Percentiles rank a stretch among this genome's conserved stretches.
phyloP scores from a whole-genome alignment of 2,888 invertebrate genomes.

The Nemapogon koenigi region DNA sequence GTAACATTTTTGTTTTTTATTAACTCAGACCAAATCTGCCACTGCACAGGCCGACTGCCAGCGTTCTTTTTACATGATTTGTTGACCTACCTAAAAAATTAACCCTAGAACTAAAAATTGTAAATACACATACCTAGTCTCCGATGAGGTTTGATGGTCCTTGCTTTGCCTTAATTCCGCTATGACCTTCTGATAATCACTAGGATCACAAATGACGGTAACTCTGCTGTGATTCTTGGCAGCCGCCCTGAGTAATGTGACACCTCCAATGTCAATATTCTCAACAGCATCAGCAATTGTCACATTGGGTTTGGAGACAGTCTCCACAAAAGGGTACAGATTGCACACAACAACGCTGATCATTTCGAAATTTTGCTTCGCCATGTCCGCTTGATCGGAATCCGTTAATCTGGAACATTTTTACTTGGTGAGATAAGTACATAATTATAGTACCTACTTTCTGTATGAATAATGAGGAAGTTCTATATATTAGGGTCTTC shows the following conservation, averaged over 20 bases:
- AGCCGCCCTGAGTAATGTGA: conserved; percentile 92
- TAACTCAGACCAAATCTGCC: too few species aligned
- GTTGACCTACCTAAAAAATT: too few species aligned
- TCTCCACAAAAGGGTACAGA: conserved; percentile 93
- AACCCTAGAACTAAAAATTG: too few species aligned
- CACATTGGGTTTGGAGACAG: conserved; percentile 81
- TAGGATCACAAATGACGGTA: conserved; percentile 90
- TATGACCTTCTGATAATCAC: conserved; percentile 81
- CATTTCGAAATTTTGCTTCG: conserved; percentile 77
- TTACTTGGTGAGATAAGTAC: too few species aligned
- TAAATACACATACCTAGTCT: conserved; percentile 61
- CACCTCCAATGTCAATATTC: conserved; percentile 93
- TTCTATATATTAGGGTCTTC: too few species aligned
- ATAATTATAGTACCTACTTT: too few species aligned
- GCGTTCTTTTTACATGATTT: too few species aligned
- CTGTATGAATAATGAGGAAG: too few species aligned
- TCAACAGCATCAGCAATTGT: conserved; percentile 90
- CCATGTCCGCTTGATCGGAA: conserved; percentile 83
- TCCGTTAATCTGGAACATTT: conserved; percentile 73
- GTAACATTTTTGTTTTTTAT: too few species aligned
- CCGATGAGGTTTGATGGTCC: conserved; percentile 72
- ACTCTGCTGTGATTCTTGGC: conserved; percentile 97
- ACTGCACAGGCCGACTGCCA: too few species aligned
- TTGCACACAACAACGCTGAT: conserved; percentile 94
- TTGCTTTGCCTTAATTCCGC: conserved; percentile 70